Evolutionary conservation across 2,797 vertebrate genomes (phyloP), one percentile per base, ranked within the genome.

Genomic region (Notoglanidium macrostoma): DNA sequence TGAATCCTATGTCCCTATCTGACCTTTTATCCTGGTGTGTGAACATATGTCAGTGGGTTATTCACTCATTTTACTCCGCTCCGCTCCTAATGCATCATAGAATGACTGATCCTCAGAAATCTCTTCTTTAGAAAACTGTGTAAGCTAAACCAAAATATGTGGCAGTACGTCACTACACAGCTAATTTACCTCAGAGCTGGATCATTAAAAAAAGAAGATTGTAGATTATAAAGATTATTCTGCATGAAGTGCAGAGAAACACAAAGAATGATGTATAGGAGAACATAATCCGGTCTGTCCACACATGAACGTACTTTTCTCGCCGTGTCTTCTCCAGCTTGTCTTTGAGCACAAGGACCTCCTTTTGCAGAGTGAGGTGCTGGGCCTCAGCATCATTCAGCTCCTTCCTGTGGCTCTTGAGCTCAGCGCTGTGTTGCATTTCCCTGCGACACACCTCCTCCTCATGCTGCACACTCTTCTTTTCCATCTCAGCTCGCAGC

Each of bases 321-420:
- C 98, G 95, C 54, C 98, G 97, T 0, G 95, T 98, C 94, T 99
- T 99, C 90, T 99, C 98, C 92, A 99, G 94, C 92, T 99, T 99
- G 95, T 99, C 98, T 94, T 98, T 98, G 89, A 99, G 96, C 94
- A 99, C 93, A 93, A 98, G 96, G 90, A 98, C 97, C 93, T 99
- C 98, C 90, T 99, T 99, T 94, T 99, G 98, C 89, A 99, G 96
- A 83, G 96, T 95, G 81, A 99, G 97, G 26, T 99, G 97, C 85
- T 98, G 98, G 91, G 97, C 96, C 94, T 99, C 98, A 0, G 97
- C 96, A n/a, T 99, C 98, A 23, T 96, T 95, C 35, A 98, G 93
- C 88, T 99, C 98, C 90, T 99, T 99, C 91, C 97, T 97, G 86
- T 98, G 94, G 86, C 95, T 95, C 95, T 98, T 99, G 29, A 98